Evolutionary conservation across 2,113 vertebrate genomes (phyloP), one percentile per base, ranked within the genome.

Genomic region (Vidua chalybeata): DNA sequence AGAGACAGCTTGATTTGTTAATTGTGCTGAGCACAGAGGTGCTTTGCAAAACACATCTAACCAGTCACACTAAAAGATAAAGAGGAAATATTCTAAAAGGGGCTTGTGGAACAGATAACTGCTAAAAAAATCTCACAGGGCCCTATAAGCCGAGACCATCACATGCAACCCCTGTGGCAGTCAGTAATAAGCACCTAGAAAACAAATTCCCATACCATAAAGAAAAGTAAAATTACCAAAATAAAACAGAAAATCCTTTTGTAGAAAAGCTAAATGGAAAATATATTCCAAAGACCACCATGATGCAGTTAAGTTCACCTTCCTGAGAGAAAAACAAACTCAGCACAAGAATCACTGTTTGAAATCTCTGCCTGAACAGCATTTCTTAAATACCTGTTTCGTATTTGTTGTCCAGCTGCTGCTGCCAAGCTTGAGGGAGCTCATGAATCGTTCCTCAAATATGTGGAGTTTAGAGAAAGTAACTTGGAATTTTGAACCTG

Each of bases 361-460:
- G 79, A 79, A 92, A 52, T 6, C 62, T 23, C 71, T 87, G 75
- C 43, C 83, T 48, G 51, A 85, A 45, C 62, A 69, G 55, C 68
- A 67, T 74, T 94, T 83, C 72, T 84, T 30, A 88, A 94, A 58
- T 74, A 75, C 20, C 74, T 52, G n/a, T 43, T 76, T 74, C 46
- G 13, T 84, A 45, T 23, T 62, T 33, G 9, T 6, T 28, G 26
- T 43, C 79, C 43, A 18, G 1, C 27, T 87, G 63, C 54, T 79
- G 41, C 5, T 22, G 46, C 82, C 63, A 86, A 90, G 43, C 85
- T 49, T 85, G 45, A 80, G 64, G 64, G 64, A 79, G 28, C 35
- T 73, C 31, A 27, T 72, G 66, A 93, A 84, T 94, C 92, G 91
- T 62, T 69, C 78, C 72, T 77, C 59, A 92, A 88, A 83, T 59